These are phyloP conservation scores for Corythornis madagascariensis DNA, from an alignment of 2,113 vertebrate species.

Conservation along the genomic window DNA sequence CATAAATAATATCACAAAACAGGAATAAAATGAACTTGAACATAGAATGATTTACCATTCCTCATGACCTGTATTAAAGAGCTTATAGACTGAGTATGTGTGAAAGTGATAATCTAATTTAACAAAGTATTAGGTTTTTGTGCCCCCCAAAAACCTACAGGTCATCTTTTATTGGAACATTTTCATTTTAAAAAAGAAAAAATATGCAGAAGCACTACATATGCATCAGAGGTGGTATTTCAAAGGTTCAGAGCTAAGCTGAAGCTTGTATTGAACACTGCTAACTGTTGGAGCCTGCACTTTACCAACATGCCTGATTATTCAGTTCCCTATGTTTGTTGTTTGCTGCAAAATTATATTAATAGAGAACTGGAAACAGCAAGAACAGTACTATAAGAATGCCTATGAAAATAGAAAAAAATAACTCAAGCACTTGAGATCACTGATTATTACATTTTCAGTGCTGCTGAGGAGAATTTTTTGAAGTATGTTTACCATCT, in stretches of 20 bases:
- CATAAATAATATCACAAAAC: not conserved
- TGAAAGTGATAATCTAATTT: not conserved
- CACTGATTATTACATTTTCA: slow-evolving; percentile 54
- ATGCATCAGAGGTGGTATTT: not conserved
- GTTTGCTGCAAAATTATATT: slow-evolving; percentile 5
- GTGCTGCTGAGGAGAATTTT: slow-evolving; percentile 20
- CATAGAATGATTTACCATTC: not conserved
- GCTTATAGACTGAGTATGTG: not conserved
- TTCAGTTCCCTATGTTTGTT: not conserved
- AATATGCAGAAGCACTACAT: not conserved
- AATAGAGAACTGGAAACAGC: not conserved
- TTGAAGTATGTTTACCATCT: slow-evolving; percentile 55
- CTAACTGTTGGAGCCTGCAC: not conserved
- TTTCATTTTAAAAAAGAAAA: not conserved
- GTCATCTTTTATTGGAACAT: not conserved
- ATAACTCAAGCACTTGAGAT: slow-evolving; percentile 23
- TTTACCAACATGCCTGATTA: not conserved
- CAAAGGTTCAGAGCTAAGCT: not conserved
- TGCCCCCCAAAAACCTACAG: not conserved
- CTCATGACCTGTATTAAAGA: not conserved
- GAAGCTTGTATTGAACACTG: not conserved
- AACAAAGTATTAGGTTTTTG: not conserved
- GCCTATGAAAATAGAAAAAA: not conserved
- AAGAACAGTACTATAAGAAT: not conserved
- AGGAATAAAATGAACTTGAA: not conserved